Evolutionary conservation across 2,888 invertebrate species (phyloP).

Genomic region (Colletes collaris): DNA sequence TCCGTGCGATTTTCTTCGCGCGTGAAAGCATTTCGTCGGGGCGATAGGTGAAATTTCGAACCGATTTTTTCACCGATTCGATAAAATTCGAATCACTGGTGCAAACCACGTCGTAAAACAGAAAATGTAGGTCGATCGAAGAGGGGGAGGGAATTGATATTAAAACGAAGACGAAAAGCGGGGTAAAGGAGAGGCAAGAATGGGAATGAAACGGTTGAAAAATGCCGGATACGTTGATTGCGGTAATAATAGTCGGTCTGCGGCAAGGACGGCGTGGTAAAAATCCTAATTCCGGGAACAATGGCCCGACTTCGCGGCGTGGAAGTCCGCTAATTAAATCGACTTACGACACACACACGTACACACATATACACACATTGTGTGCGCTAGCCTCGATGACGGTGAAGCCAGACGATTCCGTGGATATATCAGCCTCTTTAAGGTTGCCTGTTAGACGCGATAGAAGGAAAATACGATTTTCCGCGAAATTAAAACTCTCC

Average conservation of each 20-base stretch:
- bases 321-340: constrained; percentile 81
- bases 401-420: constrained; percentile 50
- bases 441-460: background rate
- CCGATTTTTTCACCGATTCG: background rate
- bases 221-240: constrained; percentile 78
- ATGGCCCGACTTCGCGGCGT: constrained; percentile 76
- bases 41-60: background rate
- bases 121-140: constrained; percentile 19
- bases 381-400: constrained; percentile 41
- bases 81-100: constrained; percentile 4
- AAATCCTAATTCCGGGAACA: constrained; percentile 79
- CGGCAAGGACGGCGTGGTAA: constrained; percentile 71
- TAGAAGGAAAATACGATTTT: constrained; percentile 3
- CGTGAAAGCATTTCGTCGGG: background rate
- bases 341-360: constrained; percentile 74
- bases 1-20: constrained; percentile 9
- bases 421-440: constrained; percentile 4
- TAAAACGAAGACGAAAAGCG: background rate
- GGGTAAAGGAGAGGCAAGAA: constrained; percentile 21
- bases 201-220: constrained; percentile 73
- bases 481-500: constrained; percentile 9
- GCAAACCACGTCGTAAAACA: background rate
- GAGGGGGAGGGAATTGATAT: constrained; percentile 10
- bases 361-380: constrained; percentile 67
- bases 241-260: constrained; percentile 72